Evolutionary conservation across 2,888 invertebrate genomes (phyloP).

Genomic region (Laothoe populi): DNA sequence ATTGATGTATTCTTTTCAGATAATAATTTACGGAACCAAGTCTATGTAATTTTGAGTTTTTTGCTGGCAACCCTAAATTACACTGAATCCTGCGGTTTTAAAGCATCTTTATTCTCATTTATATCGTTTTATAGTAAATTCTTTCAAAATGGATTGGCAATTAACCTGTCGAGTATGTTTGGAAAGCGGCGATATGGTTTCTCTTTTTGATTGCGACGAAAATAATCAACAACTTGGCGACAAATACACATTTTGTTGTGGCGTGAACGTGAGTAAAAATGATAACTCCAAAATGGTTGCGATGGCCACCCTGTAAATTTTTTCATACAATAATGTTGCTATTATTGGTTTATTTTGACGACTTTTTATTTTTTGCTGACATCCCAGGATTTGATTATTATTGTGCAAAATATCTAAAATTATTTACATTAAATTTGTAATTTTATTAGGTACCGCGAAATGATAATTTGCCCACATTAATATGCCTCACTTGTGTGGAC

Average conservation of each 20-base stretch:
- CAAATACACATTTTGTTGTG: slow-evolving; percentile 79
- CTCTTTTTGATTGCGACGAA: slow-evolving; percentile 83
- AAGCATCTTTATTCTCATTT: background rate
- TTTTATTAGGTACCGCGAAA: slow-evolving; percentile 72
- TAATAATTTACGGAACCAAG: background rate
- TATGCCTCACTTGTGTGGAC: slow-evolving; percentile 80
- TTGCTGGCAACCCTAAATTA: slow-evolving; percentile 12
- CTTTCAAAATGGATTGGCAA: slow-evolving; percentile 82
- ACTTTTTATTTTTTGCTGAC: slow-evolving; percentile 69
- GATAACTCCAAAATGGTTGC: slow-evolving; percentile 81
- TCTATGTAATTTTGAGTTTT: background rate
- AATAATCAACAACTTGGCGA: slow-evolving; percentile 82
- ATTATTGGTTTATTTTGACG: slow-evolving; percentile 57
- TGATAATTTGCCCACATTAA: slow-evolving; percentile 77
- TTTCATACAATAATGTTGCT: slow-evolving; percentile 81
- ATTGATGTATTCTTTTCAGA: background rate
- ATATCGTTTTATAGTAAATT: background rate
- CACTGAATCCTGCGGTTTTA: slow-evolving; percentile 6
- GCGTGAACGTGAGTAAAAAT: slow-evolving; percentile 79
- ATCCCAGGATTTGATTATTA: slow-evolving; percentile 60
- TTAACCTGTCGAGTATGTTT: slow-evolving; percentile 81
- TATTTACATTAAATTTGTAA: slow-evolving; percentile 17
- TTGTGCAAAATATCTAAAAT: slow-evolving; percentile 11
- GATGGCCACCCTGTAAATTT: slow-evolving; percentile 83
- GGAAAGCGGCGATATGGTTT: slow-evolving; percentile 81